Evolutionary conservation across 2,113 vertebrate species (phyloP), one percentile per base, ranked within the genome.

Genomic region (Formicarius rufipectus): DNA sequence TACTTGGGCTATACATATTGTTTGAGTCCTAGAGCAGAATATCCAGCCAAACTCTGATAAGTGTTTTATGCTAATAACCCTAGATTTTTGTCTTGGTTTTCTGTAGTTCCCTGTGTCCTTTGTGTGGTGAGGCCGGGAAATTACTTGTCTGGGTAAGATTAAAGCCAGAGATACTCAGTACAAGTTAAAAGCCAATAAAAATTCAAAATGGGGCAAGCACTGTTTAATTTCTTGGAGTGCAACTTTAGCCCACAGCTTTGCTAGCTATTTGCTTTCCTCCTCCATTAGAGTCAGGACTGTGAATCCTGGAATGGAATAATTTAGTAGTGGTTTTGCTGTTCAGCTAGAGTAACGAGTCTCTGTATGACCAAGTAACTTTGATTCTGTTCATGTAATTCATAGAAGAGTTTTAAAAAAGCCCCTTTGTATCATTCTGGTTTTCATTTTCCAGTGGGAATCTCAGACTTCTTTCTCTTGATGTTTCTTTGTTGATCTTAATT

Each of bases 161-260:
- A 81, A 89, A 93, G 58, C 31, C 40, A 79, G 49, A 84, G 68
- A 71, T 67, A 68, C 88, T 93, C 7, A 52, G 15, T 72, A n/a
- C 18, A 68, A 93, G 76, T 72, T 90, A 87, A 96, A 92, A 92
- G 44, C 56, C 85, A 88, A 72, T 86, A 91, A 93, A 86, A 52
- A 80, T 92, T 88, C 35, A 84, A 90, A 94, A 81, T 47, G 52
- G 47, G 60, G 47, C 37, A 81, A 81, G 37, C 56, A 56, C 7
- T 62, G 52, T 84, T 90, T 78, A 75, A 72, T 77, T 84, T 92
- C 94, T 93, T 86, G 44, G 39, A 87, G 68, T 88, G 47, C 40
- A 86, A 9, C 71, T 88, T 83, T 30, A 95, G 60, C 79, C 90
- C 79, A 71, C 42, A 93, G 79, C 50, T 95, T 47, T 89, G 71